Evolutionary conservation across 2,888 invertebrate genomes (phyloP).

Genomic region (Stenodema calcarata): DNA sequence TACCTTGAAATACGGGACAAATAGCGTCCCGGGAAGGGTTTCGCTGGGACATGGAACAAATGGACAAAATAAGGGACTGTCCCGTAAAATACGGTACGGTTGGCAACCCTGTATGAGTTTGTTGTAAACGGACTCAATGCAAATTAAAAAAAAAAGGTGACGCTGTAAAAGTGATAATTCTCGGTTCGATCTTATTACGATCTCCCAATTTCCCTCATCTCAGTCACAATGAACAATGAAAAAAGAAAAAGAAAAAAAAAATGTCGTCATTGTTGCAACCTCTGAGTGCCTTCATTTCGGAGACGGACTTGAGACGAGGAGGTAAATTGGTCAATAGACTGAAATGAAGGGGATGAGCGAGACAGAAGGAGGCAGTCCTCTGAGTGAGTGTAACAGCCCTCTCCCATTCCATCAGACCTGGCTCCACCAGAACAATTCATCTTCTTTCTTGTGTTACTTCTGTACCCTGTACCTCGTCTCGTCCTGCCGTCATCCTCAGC

Average conservation of each 20-base stretch:
- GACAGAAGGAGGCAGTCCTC: neutral
- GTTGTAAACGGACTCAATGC: too few relatives aligned
- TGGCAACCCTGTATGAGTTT: too few relatives aligned
- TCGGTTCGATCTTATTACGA: neutral
- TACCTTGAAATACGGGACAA: too few relatives aligned
- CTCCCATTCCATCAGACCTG: neutral
- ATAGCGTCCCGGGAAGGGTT: too few relatives aligned
- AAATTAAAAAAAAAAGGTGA: neutral
- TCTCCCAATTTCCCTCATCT: neutral
- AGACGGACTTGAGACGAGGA: neutral
- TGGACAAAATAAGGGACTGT: too few relatives aligned
- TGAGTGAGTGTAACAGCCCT: neutral
- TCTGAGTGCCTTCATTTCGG: conserved; percentile 1
- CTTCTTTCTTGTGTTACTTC: neutral
- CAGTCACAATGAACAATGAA: neutral
- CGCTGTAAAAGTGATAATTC: neutral
- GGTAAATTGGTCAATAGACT: conserved; percentile 25
- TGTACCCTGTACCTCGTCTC: neutral
- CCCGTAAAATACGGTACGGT: too few relatives aligned
- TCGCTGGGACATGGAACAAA: too few relatives aligned
- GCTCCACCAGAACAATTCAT: conserved; percentile 4
- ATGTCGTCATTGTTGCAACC: neutral
- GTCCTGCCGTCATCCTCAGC: neutral
- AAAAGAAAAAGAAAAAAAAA: neutral
- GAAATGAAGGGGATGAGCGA: conserved; percentile 7